These are phyloP conservation scores for Isichthys henryi DNA, from an alignment of 2,113 vertebrate genomes.

Conservation along the genomic window DNA sequence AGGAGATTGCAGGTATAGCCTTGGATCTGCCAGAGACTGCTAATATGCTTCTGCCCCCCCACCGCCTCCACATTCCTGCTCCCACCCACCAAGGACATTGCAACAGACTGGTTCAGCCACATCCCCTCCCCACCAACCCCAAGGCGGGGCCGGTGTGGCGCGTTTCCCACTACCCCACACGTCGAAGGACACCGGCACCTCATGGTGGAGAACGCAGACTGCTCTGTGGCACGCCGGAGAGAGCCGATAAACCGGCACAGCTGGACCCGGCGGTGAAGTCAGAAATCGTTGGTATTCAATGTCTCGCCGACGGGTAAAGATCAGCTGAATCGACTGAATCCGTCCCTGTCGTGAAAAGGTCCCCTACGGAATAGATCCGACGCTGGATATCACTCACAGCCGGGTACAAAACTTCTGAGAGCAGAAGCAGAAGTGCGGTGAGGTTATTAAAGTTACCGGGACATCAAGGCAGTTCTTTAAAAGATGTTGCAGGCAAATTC, in stretches of 20 bases:
- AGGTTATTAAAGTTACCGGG: not conserved
- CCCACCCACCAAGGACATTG: constrained; percentile 66
- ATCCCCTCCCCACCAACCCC: not conserved
- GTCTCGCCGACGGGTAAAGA: not conserved
- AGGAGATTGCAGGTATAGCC: constrained; percentile 75
- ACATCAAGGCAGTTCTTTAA: not conserved
- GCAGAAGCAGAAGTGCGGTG: not conserved
- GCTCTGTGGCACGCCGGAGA: not conserved
- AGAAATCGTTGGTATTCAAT: not conserved
- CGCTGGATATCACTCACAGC: not conserved
- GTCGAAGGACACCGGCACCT: not conserved
- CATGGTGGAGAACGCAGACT: not conserved
- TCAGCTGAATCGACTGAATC: not conserved
- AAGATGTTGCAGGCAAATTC: not conserved
- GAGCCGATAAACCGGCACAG: not conserved
- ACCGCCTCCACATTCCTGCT: constrained; percentile 31
- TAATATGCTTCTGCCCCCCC: constrained; percentile 53
- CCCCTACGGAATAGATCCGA: not conserved
- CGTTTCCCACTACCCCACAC: not conserved
- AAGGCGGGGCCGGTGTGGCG: not conserved
- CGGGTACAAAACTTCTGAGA: not conserved
- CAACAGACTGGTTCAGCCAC: constrained; percentile 26
- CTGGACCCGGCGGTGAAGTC: not conserved
- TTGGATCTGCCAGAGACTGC: constrained; percentile 66
- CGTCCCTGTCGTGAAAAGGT: not conserved